Base-by-base conservation (phyloP, 2,797 vertebrate genomes). In the Bradypodion ventrale region DNA sequence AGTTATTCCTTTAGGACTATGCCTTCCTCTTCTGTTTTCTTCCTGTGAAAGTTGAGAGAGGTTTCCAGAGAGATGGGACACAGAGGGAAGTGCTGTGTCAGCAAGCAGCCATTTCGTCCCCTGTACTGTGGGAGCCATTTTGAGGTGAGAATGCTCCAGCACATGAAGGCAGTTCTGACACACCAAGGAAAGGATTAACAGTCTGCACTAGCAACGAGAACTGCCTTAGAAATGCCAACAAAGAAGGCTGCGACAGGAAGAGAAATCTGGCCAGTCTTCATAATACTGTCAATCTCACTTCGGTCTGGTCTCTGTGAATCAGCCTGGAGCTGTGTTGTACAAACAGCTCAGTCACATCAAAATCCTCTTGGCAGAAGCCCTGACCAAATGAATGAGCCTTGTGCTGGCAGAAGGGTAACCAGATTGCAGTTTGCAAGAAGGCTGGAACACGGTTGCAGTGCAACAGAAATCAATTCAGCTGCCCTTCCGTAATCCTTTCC, bases 401-500 rank as follows among this genome's bases (percentile, higher is more conserved):
- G 16, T 69, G 52, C 72, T 76, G 52, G 16, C 78, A 35, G 63
- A 69, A 75, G 23, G 42, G 72, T 69, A 42, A 59, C n/a, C 40
- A 75, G 72, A 76, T 37, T 75, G n/a, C 63, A 23, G 60, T 52
- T 70, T 76, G 78, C 29, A 69, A 76, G 29, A 80, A 65, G 79
- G 49, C 10, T 40, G 52, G 42, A 69, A 69, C 32, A 69, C 32
- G 59, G 76, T 16, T 44, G 25, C 16, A 23, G 12, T 35, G 82
- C 72, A 85, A 46, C 73, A 68, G 37, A 8, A 85, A 89, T 74
- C 56, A 70, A 56, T 42, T 81, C 9, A 12, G 82, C 76, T 40
- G 85, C 46, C 27, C 70, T 66, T 68, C 35, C 82, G 75, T 82
- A 78, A 86, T 75, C 0, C 0, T 32, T 80, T 74, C 59, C 69